Base-by-base conservation (phyloP, 2,113 vertebrate genomes). In the Takifugu bimaculatus region DNA sequence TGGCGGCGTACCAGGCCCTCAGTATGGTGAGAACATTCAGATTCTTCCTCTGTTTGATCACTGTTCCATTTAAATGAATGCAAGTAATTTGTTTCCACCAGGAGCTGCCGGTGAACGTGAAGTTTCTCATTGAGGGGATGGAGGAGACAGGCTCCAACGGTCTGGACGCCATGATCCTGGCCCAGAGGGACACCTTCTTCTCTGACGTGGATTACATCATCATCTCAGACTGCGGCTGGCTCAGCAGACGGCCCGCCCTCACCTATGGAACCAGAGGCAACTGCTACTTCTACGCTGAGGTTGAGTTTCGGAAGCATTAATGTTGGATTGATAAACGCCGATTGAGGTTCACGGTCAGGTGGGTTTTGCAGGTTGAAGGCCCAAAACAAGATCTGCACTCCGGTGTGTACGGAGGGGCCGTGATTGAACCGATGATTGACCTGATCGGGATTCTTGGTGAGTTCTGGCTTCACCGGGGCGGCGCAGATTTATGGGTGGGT, bases 181-280 rank as follows among this genome's bases (percentile, higher is more conserved):
- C 87, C 26, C 88, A 90, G 77, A 90, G 85, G n/a, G 85, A 92
- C 68, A 84, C 85, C 1, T 94, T 93, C 84, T 91, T 93, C 79
- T 84, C 88, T 1, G 85, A 92, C 15, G 90, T 94, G 26, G 89
- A 93, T 68, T 92, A 88, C 72, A 91, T 93, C 75, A 58, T 92
- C 60, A 90, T 93, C 60, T 93, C 93, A 5, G 92, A 94, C 87
- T 90, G 90, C 0, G 76, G 83, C 12, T 93, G 93, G 92, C 78
- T 92, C 60, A 93, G 91, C 61, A 70, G 70, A 26, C 81, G 84
- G 2, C 93, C 93, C 0, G 91, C 90, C 2, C 81, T 94, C 52
- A 93, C 91, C 45, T 94, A 94, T 11, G 93, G 93, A 13, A 92
- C 92, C 49, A 84, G 92, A 60, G 93, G 92, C n/a, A 91, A 92